phyloP scores from a whole-genome alignment of 2,113 vertebrate species.

The Neotoma lepida region DNA sequence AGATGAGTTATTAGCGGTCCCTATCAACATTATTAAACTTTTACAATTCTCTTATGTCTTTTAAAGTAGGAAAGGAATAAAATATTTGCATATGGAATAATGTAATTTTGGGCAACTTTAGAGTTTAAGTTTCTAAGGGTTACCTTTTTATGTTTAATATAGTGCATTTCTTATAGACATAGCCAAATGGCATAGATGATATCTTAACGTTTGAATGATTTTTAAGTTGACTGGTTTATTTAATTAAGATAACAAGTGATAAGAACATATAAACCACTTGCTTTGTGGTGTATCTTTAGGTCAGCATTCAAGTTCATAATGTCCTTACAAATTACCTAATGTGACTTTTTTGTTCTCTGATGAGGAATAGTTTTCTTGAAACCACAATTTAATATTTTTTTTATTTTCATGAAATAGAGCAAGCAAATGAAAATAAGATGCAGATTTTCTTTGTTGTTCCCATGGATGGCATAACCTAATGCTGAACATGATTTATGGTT shows the following conservation, averaged over 20 bases:
- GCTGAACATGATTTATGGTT: conserved; percentile 31
- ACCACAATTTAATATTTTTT: neutral
- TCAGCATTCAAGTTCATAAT: conserved; percentile 30
- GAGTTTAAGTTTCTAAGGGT: conserved; percentile 39
- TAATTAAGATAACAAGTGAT: conserved; percentile 34
- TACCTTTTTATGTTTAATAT: conserved; percentile 22
- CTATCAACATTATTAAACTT: conserved; percentile 41
- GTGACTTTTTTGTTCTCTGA: neutral
- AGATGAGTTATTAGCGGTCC: too few species aligned
- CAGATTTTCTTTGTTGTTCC: neutral
- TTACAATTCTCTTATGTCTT: neutral
- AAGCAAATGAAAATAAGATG: conserved; percentile 8
- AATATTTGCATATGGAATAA: conserved; percentile 27
- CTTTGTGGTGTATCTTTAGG: conserved; percentile 5
- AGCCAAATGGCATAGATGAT: conserved; percentile 5
- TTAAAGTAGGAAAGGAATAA: conserved; percentile 33
- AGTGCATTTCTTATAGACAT: conserved; percentile 8
- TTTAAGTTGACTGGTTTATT: conserved; percentile 49
- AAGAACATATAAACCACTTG: conserved; percentile 12
- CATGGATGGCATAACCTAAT: neutral
- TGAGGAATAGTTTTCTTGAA: neutral
- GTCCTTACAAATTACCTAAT: neutral
- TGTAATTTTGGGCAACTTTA: neutral
- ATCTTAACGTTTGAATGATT: conserved; percentile 16
- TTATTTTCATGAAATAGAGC: neutral